These are phyloP conservation scores for Olivierus martensii DNA, from an alignment of 1,140 invertebrate genomes.

Conservation along the genomic window DNA sequence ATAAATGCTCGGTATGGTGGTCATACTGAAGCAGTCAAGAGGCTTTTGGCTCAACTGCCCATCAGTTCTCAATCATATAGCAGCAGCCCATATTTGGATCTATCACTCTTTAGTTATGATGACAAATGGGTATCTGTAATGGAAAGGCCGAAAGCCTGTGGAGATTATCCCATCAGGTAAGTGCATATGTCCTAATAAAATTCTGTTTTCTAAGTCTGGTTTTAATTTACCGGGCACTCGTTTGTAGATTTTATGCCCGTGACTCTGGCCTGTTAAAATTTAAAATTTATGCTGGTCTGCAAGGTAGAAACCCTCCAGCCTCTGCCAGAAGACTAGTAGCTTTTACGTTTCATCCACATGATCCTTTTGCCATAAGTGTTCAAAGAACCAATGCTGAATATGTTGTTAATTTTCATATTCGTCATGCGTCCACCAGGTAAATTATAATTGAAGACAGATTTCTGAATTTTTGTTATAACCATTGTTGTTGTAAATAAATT, in stretches of 20 bases:
- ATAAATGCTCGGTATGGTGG: conserved; percentile 72
- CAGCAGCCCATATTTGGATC: conserved; percentile 81
- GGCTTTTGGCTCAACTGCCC: conserved; percentile 79
- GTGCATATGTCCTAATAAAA: too few relatives aligned
- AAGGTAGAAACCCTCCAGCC: conserved; percentile 41
- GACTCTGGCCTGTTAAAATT: conserved; percentile 81
- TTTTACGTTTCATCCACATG: conserved; percentile 93
- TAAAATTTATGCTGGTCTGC: conserved; percentile 64
- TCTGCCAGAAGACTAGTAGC: conserved; percentile 70
- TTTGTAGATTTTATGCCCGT: conserved; percentile 68
- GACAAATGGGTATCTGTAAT: conserved; percentile 91
- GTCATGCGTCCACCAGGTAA: conserved; percentile 26
- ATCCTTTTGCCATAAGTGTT: conserved; percentile 91
- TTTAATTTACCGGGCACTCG: background rate
- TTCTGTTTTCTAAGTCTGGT: too few relatives aligned
- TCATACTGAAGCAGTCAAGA: conserved; percentile 69
- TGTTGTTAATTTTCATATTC: conserved; percentile 87
- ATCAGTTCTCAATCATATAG: conserved; percentile 91
- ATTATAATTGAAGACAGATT: too few relatives aligned
- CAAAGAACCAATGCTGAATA: conserved; percentile 91
- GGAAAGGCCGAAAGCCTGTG: conserved; percentile 86
- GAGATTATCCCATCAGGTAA: conserved; percentile 82
- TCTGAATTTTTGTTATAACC: too few relatives aligned
- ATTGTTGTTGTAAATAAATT: too few relatives aligned
- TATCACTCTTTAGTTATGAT: conserved; percentile 87